Conservation (phyloP, 2,113 vertebrate species). For the Naja naja region DNA sequence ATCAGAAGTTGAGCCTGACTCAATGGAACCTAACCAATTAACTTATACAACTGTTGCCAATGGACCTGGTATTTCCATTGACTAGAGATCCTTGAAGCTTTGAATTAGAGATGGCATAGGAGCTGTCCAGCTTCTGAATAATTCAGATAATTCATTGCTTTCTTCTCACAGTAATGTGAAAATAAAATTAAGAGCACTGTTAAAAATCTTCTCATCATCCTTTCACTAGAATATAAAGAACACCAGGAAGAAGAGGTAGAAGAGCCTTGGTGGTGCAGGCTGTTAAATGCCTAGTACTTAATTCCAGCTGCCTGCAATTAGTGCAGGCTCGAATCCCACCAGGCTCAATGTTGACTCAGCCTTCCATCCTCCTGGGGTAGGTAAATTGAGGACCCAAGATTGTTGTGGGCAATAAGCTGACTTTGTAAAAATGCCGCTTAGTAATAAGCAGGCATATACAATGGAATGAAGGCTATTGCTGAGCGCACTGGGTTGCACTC, state of each 20-base stretch:
- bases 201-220: background rate
- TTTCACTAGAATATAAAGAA: background rate
- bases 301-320: no score
- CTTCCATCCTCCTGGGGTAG: no score
- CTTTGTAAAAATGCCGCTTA: no score
- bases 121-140: background rate
- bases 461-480: no score
- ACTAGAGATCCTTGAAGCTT: background rate
- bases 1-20: background rate
- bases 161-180: background rate
- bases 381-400: no score
- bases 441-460: no score
- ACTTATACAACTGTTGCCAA: background rate
- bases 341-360: no score
- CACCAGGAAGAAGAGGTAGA: background rate
- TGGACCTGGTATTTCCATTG: background rate
- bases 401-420: no score
- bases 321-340: no score
- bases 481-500: no score
- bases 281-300: no score
- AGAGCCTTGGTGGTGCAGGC: no score
- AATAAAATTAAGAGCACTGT: background rate
- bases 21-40: background rate
- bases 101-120: background rate
- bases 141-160: background rate